Evolutionary conservation across 2,888 invertebrate species (phyloP), one percentile per base, ranked within the genome.

Genomic region (Cremastinae sp.): DNA sequence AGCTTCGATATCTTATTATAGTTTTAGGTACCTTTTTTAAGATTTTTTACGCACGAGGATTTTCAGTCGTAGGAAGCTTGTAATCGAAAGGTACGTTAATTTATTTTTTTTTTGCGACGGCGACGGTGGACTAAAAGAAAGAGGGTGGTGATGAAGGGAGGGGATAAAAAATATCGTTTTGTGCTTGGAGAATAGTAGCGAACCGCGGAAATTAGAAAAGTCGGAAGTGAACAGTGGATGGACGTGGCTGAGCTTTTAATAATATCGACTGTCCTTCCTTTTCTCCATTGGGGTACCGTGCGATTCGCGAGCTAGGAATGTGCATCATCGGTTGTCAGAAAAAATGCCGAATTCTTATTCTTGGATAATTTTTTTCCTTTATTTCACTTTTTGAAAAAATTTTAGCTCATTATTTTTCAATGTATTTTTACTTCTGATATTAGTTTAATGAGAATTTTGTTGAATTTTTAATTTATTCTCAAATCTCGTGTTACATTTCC

Each of bases 131-230:
- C 39, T 1, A 2, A 28, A 0, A 9, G 45, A 59, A 39, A 35
- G 56, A 61, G 58, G 37, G 55, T 20, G 55, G 10, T 59, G 53
- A 47, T 3, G 18, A 22, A 10, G 4, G 28, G 3, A 78, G 71
- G 51, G 9, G 53, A 59, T 68, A 68, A 73, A 68, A 53, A 28
- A 16, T 51, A 64, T 73, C 51, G 71, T 53, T 65, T 70, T 75
- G 71, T 78, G 2, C 28, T 28, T 28, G 28, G 28, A 28, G 28
- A 28, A 28, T 83, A 83, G 83, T 84, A 87, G 85, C 85, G 82
- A 84, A 83, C 18, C 53, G 59, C 88, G 89, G 89, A 89, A 89
- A 89, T 89, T 87, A 88, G 87, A 88, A 89, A 89, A 88, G 89
- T 89, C 89, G 88, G 88, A 88, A 87, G 79, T 84, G 87, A 86